Conservation (phyloP, 2,888 invertebrate species). For the Drosophila anceps region DNA sequence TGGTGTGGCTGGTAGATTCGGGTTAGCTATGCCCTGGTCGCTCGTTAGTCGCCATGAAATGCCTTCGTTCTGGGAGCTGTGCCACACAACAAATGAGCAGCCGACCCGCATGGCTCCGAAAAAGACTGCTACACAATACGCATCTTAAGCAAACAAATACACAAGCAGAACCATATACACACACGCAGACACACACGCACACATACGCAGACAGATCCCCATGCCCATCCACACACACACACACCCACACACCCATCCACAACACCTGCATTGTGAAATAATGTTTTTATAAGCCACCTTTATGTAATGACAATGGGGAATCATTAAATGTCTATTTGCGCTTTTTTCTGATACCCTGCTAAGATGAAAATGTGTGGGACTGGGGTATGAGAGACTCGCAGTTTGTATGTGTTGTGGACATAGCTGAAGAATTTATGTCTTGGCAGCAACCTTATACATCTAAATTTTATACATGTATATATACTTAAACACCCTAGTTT, state of each 20-base stretch:
- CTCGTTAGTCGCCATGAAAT: slow-evolving; percentile 76
- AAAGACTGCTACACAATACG: slow-evolving; percentile 34
- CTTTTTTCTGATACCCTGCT: slow-evolving; percentile 44
- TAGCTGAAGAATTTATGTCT: background rate
- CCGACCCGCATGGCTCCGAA: slow-evolving; percentile 55
- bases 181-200: slow-evolving; percentile 13
- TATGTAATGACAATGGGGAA: slow-evolving; percentile 80
- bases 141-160: slow-evolving; percentile 38
- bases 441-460: too few species aligned
- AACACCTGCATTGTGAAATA: slow-evolving; percentile 63
- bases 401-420: background rate
- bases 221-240: slow-evolving; percentile 10
- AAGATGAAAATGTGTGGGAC: background rate
- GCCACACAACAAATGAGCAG: slow-evolving; percentile 65
- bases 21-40: slow-evolving; percentile 69
- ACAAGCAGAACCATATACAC: slow-evolving; percentile 11
- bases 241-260: slow-evolving; percentile 17
- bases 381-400: slow-evolving; percentile 5
- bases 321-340: slow-evolving; percentile 78
- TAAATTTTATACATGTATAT: too few species aligned
- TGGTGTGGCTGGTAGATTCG: slow-evolving; percentile 1
- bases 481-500: too few species aligned
- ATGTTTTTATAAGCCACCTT: slow-evolving; percentile 80
- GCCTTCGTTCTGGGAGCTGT: slow-evolving; percentile 58
- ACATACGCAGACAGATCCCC: slow-evolving; percentile 8